Evolutionary conservation across 1,140 invertebrate species (phyloP).

Genomic region (Solenopsis invicta): DNA sequence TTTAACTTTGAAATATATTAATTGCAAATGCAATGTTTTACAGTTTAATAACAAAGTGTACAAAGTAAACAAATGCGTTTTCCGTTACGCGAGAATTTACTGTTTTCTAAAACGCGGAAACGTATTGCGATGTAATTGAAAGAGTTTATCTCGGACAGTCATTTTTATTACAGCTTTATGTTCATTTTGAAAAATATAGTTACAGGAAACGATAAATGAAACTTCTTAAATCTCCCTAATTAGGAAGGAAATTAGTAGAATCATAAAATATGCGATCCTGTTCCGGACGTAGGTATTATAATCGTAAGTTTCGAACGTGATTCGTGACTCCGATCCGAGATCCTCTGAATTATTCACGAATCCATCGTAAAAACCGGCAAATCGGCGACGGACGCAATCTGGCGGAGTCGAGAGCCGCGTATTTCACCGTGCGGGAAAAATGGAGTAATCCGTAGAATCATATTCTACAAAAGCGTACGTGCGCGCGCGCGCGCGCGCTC

Average conservation of each 20-base stretch:
- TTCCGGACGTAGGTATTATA: neutral
- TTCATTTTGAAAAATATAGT: neutral
- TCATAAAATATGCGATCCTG: neutral
- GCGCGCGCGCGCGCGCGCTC: neutral
- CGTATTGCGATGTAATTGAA: neutral
- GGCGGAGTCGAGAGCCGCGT: conserved; percentile 8
- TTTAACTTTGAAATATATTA: neutral
- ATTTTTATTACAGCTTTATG: neutral
- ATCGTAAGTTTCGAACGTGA: conserved; percentile 8
- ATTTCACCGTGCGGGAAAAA: conserved; percentile 18
- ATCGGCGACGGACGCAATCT: conserved; percentile 32
- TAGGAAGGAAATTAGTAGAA: neutral
- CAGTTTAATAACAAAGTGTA: neutral
- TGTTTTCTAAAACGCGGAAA: neutral
- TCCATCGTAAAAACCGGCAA: conserved; percentile 15
- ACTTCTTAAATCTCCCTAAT: neutral
- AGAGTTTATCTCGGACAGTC: neutral
- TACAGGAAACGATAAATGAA: neutral
- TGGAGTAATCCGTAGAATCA: conserved; percentile 9
- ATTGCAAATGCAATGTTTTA: neutral
- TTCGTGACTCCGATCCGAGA: conserved; percentile 10
- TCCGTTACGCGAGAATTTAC: neutral
- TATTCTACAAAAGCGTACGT: neutral
- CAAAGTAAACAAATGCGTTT: neutral
- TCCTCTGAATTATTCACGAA: conserved; percentile 48